Evolutionary conservation across 2,888 invertebrate species (phyloP).

Genomic region (Mechanitis messenoides): DNA sequence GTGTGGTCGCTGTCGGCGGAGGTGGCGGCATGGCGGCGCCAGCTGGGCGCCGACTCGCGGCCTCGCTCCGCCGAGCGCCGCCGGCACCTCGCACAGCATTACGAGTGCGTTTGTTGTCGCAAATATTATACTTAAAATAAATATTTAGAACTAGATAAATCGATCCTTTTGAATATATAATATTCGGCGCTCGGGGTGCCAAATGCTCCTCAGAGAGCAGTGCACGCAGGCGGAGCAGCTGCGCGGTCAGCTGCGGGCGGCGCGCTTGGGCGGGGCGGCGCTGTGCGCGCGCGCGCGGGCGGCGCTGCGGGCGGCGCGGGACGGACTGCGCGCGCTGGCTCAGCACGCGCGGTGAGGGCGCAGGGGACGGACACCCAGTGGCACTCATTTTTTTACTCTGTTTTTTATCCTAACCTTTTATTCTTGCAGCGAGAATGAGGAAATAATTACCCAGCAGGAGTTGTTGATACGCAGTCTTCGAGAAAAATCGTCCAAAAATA

Average conservation of each 20-base stretch:
- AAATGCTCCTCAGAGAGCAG: constrained; percentile 7
- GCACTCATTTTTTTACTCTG: no score
- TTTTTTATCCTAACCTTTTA: background rate
- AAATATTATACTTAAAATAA: no score
- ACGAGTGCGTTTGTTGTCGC: background rate
- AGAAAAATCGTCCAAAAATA: constrained; percentile 28
- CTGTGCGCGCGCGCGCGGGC: constrained; percentile 52
- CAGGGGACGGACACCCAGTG: no score
- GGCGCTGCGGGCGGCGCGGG: constrained; percentile 42
- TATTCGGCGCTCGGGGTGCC: background rate
- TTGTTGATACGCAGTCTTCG: constrained; percentile 37
- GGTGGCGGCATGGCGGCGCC: constrained; percentile 38
- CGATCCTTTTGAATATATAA: background rate
- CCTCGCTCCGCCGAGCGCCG: constrained; percentile 22
- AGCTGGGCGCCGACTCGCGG: constrained; percentile 36
- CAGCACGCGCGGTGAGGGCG: constrained; percentile 25
- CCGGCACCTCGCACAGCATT: constrained; percentile 1
- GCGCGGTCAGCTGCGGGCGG: constrained; percentile 40
- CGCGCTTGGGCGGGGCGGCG: constrained; percentile 50
- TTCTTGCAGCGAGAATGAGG: constrained; percentile 47
- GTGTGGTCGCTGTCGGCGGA: constrained; percentile 35
- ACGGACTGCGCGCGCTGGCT: constrained; percentile 33
- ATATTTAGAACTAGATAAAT: no score
- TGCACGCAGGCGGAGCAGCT: constrained; percentile 39
- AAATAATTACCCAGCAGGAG: constrained; percentile 47